These are phyloP conservation scores for Volucella inanis DNA, from an alignment of 2,888 invertebrate species.

Conservation along the genomic window DNA sequence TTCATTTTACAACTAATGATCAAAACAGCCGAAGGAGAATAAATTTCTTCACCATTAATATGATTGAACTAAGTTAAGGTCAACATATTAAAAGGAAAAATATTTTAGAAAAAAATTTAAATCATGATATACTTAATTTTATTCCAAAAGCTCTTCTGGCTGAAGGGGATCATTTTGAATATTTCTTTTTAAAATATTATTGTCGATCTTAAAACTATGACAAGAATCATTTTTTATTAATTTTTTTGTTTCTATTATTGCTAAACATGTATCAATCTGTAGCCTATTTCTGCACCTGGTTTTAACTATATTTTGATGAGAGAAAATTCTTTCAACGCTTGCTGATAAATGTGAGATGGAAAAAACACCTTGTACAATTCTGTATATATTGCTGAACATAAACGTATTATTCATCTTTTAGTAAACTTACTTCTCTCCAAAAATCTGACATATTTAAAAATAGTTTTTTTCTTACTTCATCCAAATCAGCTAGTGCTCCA, in stretches of 20 bases:
- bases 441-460: not conserved
- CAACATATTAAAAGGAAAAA: slow-evolving; percentile 1
- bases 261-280: not conserved
- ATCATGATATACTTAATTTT: not conserved
- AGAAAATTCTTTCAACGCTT: not conserved
- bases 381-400: not conserved
- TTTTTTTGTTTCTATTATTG: not conserved
- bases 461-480: slow-evolving; percentile 3
- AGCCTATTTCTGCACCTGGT: slow-evolving; percentile 1
- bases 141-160: not conserved
- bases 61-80: not conserved
- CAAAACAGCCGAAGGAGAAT: not conserved
- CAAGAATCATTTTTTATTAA: not conserved
- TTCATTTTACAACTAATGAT: not conserved
- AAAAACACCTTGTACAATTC: slow-evolving; percentile 9
- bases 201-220: not conserved
- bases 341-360: slow-evolving; percentile 1
- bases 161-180: not conserved
- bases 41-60: not conserved
- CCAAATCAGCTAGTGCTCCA: not conserved
- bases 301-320: slow-evolving; percentile 8
- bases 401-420: not conserved
- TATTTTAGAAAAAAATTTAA: not conserved
- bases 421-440: not conserved
- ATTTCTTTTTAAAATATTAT: not conserved